Conservation (phyloP, 92 coral and sea anemone genomes). For the Phenganax subtilis region DNA sequence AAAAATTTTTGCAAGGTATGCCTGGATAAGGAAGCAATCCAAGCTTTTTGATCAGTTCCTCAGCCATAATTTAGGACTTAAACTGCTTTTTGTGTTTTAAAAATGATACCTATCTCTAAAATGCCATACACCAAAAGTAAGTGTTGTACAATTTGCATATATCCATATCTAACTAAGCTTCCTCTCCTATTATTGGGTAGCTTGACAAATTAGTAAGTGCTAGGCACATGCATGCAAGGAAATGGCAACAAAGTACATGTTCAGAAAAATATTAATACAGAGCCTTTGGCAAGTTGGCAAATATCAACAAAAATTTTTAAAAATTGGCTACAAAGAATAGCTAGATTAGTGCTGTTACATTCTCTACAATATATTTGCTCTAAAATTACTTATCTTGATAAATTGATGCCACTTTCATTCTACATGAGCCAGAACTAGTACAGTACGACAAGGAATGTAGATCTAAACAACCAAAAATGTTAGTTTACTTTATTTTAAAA, state of each 20-base stretch:
- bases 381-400: not conserved
- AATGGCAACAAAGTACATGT: no score
- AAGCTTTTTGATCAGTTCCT: slow-evolving; percentile 54
- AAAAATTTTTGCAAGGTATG: slow-evolving; percentile 27
- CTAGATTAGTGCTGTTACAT: no score
- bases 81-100: not conserved
- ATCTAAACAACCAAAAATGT: slow-evolving; percentile 46
- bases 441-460: slow-evolving; percentile 83
- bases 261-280: no score
- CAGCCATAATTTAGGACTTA: slow-evolving; percentile 52
- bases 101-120: not conserved
- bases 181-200: no score
- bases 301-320: no score
- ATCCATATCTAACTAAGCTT: no score
- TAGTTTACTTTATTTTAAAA: no score
- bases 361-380: not conserved
- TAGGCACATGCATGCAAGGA: no score
- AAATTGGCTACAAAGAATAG: no score
- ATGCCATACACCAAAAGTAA: slow-evolving; percentile 9
- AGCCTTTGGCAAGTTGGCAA: no score
- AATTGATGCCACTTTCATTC: not conserved
- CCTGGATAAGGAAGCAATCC: slow-evolving; percentile 65
- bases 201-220: no score
- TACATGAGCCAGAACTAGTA: slow-evolving; percentile 66
- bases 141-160: not conserved